These are phyloP conservation scores for Orcinus orca DNA, from an alignment of 2,113 vertebrate genomes.

Conservation along the genomic window DNA sequence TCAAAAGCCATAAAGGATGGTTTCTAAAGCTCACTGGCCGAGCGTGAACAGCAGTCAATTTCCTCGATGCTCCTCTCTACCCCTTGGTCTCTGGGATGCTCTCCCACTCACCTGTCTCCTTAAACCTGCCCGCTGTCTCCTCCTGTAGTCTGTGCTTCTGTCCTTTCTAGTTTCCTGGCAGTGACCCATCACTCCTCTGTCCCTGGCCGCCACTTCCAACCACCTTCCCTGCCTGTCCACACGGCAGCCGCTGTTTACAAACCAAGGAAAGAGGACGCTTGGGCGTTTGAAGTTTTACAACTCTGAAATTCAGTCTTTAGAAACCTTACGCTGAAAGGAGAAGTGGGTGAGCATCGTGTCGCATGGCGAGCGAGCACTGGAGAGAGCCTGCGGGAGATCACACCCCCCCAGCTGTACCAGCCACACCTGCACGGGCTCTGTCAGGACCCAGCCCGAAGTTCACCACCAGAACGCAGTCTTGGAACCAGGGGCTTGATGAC, in stretches of 20 bases:
- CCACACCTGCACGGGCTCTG: rapidly evolving
- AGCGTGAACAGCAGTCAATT: no score
- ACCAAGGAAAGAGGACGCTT: not conserved
- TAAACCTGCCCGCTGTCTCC: not conserved
- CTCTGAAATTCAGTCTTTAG: not conserved
- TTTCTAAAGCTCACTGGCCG: not conserved
- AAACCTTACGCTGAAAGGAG: not conserved
- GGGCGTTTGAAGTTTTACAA: not conserved
- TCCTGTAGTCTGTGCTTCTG: no score
- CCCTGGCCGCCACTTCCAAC: not conserved
- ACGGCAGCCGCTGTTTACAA: not conserved
- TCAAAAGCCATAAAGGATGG: not conserved
- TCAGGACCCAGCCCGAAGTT: rapidly evolving
- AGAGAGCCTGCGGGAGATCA: rapidly evolving
- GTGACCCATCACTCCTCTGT: rapidly evolving
- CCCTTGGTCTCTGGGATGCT: rapidly evolving
- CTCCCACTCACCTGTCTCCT: not conserved
- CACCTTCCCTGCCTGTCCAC: not conserved
- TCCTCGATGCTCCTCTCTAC: not conserved
- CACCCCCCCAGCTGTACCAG: rapidly evolving
- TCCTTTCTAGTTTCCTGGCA: not conserved
- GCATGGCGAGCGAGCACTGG: rapidly evolving
- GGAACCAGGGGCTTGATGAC: not conserved
- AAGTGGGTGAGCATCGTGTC: not conserved
- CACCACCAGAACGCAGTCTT: not conserved